Base-by-base conservation (phyloP, 2,888 invertebrate genomes). In the Nemoura dubitans region DNA sequence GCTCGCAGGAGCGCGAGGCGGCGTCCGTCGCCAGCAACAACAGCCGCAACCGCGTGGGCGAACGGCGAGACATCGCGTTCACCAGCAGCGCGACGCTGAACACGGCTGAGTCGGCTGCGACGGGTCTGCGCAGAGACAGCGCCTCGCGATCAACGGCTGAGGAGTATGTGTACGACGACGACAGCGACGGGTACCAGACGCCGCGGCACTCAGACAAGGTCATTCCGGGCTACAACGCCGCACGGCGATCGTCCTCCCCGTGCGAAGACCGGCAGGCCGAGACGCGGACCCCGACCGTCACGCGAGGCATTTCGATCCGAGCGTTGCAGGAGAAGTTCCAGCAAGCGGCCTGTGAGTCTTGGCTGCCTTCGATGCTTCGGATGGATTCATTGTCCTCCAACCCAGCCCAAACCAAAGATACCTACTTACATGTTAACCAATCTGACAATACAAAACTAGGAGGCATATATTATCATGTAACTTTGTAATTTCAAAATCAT, bases 261-360 rank as follows among this genome's bases (percentile, higher is more conserved):
- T 27, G 59, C 0, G 87, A 88, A 26, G 88, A 86, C 7, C 85
- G 85, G 25, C 78, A 86, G 7, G 86, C 88, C n/a, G 76, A 87
- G 10, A 85, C 87, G n/a, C 87, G 88, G 6, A 77, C 87, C 59
- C 42, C 87, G n/a, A 81, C 91, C 91, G 92, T 94, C 7, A 93
- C 94, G 29, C 92, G 95, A n/a, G 93, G 95, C 89, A 95, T 94
- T 89, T 96, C 96, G 0, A 95, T 96, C 21, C 95, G 95, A 90
- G 96, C 95, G 86, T 93, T 96, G 88, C 95, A 95, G n/a, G 95
- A 96, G 90, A 96, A 96, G 91, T 96, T 95, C 90, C 95, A 95
- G 89, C 95, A 96, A 90, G 95, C 94, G 90, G 93, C 94, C 89
- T 93, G 93, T 93, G 85, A 88, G 88, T 86, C 21, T 21, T 59